Percentiles rank a stretch among this genome's conserved stretches.
Conservation (phyloP, 2,797 vertebrate species). For the Dallia pectoralis region DNA sequence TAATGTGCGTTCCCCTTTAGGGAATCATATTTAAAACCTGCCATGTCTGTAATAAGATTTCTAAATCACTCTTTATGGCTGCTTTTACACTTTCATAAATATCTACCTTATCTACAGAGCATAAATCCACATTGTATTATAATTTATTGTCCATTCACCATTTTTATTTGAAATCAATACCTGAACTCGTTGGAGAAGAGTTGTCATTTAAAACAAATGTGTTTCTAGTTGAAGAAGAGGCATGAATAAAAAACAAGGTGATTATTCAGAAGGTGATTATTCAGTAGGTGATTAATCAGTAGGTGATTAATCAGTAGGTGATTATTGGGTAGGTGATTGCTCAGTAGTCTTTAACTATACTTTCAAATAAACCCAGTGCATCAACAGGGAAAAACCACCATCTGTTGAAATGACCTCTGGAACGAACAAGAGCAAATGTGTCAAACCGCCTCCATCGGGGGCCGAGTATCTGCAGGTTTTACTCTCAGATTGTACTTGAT, state of each 20-base stretch:
- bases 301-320: no score
- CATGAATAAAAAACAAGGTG: background rate
- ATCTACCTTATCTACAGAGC: constrained; percentile 41
- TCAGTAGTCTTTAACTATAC: no score
- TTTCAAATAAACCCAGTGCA: background rate
- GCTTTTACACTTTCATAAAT: constrained; percentile 48
- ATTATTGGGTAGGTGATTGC: no score
- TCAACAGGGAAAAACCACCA: background rate
- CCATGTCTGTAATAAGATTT: constrained; percentile 44
- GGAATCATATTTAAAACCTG: constrained; percentile 27
- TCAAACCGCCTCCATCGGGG: no score
- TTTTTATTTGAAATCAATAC: constrained; percentile 45
- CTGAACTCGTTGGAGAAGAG: constrained; percentile 8
- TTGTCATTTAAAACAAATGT: constrained; percentile 18
- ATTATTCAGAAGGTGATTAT: no score
- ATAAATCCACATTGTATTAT: constrained; percentile 19
- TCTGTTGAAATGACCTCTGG: background rate
- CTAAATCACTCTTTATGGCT: constrained; percentile 46
- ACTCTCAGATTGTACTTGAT: no score
- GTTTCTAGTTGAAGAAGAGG: background rate
- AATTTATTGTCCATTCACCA: constrained; percentile 36
- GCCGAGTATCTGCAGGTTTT: no score
- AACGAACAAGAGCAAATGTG: no score
- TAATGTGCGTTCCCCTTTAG: constrained; percentile 28
- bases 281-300: no score